phyloP scores from a whole-genome alignment of 2,113 vertebrate genomes.

The Odobenus rosmarus region DNA sequence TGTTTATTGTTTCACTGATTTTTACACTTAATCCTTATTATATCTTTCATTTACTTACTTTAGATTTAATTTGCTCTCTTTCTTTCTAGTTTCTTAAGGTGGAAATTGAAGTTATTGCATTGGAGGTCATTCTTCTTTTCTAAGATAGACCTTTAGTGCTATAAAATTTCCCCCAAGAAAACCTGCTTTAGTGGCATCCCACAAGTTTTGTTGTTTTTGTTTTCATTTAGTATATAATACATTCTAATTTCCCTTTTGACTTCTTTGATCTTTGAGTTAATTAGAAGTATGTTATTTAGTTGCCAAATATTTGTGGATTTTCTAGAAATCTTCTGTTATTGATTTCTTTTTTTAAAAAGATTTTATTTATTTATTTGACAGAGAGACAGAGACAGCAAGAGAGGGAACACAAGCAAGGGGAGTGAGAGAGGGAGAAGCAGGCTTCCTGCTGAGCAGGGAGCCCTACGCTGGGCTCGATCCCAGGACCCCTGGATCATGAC shows the following conservation, averaged over 20 bases:
- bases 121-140: neutral
- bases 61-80: neutral
- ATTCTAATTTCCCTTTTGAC: neutral
- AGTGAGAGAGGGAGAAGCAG: too few relatives aligned
- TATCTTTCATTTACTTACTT: neutral
- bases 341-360: neutral
- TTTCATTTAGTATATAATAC: neutral
- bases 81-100: neutral
- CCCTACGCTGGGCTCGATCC: too few relatives aligned
- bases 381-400: too few relatives aligned
- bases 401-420: too few relatives aligned
- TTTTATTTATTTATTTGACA: too few relatives aligned
- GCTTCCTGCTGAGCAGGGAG: too few relatives aligned
- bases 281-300: neutral
- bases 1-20: neutral
- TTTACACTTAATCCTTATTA: neutral
- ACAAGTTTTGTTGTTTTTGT: neutral
- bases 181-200: neutral
- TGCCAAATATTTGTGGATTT: neutral
- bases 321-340: neutral
- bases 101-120: neutral
- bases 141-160: neutral
- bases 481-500: too few relatives aligned
- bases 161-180: neutral
- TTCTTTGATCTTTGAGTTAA: neutral